These are phyloP conservation scores for Sinhomidia bicolor DNA, from an alignment of 2,888 invertebrate species.

Conservation along the genomic window DNA sequence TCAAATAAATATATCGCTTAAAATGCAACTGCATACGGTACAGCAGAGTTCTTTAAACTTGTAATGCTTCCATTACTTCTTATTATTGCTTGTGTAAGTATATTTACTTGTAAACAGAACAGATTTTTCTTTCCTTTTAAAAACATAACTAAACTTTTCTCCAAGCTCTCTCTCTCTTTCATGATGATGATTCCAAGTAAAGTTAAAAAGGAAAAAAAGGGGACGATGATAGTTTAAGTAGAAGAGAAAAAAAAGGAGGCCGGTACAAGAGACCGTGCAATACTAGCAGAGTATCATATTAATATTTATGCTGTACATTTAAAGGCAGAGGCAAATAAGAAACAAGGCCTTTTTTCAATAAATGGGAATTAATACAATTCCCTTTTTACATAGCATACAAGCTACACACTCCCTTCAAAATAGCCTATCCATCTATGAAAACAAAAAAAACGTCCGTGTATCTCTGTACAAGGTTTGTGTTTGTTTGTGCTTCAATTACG, in stretches of 20 bases:
- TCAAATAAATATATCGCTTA: neutral
- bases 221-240: neutral
- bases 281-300: neutral
- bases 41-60: neutral
- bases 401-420: neutral
- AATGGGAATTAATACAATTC: conserved; percentile 43
- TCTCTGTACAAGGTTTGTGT: neutral
- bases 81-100: neutral
- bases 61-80: neutral
- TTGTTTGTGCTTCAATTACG: conserved; percentile 48
- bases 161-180: too few relatives aligned
- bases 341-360: conserved; percentile 28
- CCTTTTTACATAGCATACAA: conserved; percentile 4
- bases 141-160: neutral
- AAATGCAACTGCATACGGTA: neutral
- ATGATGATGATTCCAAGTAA: neutral
- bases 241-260: neutral
- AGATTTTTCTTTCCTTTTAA: neutral
- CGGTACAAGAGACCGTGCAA: too few relatives aligned
- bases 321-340: conserved; percentile 5
- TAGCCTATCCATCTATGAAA: neutral
- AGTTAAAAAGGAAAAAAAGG: neutral
- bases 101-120: neutral
- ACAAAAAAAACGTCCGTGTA: neutral
- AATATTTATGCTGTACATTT: conserved; percentile 16